Base-by-base conservation (phyloP, 2,888 invertebrate genomes). In the Torymus texanus region DNA sequence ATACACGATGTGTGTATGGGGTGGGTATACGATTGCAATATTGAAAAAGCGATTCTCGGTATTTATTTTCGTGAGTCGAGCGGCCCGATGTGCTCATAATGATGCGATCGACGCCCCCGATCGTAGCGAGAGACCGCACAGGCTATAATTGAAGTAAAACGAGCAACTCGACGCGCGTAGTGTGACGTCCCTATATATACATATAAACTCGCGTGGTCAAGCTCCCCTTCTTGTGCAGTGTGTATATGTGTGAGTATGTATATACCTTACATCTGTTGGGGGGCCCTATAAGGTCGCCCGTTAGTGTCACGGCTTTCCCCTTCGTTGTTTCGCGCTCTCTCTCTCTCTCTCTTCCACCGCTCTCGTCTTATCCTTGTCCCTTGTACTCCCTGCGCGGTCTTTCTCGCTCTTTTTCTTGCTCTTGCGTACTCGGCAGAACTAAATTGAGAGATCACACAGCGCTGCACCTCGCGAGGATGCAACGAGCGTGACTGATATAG, bases 371-470 rank as follows among this genome's bases (percentile, higher is more conserved):
- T 41, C 41, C 41, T 41, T 8, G 41, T 41, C 41, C 8, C 41
- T 41, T 41, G 41, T 41, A 41, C 53, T 29, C n/a, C 21, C 67
- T 11, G 4, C 16, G 18, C n/a, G n/a, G 21, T 53, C 24, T 16
- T 16, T 53, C 58, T 58, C 51, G 5, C 41, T 41, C 41, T 41
- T 8, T n/a, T 50, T 12, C 73, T 59, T 59, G 14, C 21, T 21
- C 21, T 21, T 2, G 21, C 21, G 21, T 21, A 21, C 21, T 21
- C 18, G 14, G 14, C 24, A 16, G 51, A 59, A 21, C 73, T 68
- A n/a, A 73, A 80, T 80, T 80, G 73, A 80, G 80, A 62, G 76
- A 80, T 80, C 80, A 76, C 80, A 76, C 65, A 16, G 18, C 11
- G 24, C 14, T 41, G 53, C 41, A 29, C 2, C 41, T 16, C 29